phyloP scores from a whole-genome alignment of 1,140 invertebrate species.

The Tetramorium alpestre region DNA sequence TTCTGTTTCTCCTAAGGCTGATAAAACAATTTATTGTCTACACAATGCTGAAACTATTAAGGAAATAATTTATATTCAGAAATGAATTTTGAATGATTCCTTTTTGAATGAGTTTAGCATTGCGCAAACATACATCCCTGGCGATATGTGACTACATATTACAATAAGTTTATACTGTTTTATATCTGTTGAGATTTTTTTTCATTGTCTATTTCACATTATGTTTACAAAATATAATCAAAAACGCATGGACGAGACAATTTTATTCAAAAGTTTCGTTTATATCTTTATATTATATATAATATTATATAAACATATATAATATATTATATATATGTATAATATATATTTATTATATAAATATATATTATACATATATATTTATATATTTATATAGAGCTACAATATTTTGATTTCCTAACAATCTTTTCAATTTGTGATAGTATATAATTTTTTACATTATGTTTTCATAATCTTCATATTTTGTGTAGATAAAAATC shows the following conservation, averaged over 20 bases:
- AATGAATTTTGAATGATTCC: conserved; percentile 16
- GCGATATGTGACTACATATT: conserved; percentile 60
- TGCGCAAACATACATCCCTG: conserved; percentile 61
- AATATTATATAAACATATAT: too few relatives aligned
- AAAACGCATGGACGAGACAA: conserved; percentile 66
- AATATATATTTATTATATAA: not conserved
- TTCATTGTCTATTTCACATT: conserved; percentile 47
- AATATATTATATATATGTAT: not conserved
- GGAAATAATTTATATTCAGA: conserved; percentile 53
- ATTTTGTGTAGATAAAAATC: conserved; percentile 60
- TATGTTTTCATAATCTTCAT: conserved; percentile 62
- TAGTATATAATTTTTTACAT: conserved; percentile 61
- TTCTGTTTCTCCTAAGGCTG: conserved; percentile 71
- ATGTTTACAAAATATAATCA: conserved; percentile 73
- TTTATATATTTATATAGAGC: conserved; percentile 42
- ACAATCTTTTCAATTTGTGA: conserved; percentile 38
- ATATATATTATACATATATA: not conserved
- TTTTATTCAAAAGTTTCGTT: conserved; percentile 66
- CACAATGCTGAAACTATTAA: conserved; percentile 75
- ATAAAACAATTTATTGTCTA: conserved; percentile 72
- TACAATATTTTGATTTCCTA: conserved; percentile 70
- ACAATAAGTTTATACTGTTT: conserved; percentile 38
- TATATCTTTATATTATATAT: not conserved
- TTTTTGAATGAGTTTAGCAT: conserved; percentile 52
- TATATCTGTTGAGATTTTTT: conserved; percentile 49